phyloP scores from a whole-genome alignment of 2,113 vertebrate species.

The Nipponia nippon region DNA sequence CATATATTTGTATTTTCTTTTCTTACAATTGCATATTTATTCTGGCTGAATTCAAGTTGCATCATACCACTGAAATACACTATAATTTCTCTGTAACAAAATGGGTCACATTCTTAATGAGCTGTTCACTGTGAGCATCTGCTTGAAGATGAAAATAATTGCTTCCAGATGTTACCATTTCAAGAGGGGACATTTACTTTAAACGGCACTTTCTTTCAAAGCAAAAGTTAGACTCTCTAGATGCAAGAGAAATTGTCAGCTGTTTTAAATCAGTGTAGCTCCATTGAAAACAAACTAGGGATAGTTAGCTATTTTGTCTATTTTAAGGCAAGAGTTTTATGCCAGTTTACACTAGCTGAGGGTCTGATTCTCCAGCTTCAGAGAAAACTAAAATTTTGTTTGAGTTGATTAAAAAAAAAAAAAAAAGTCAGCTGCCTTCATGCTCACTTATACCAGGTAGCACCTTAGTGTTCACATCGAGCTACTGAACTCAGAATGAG shows the following conservation, averaged over 20 bases:
- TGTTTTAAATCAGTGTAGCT: slow-evolving; percentile 49
- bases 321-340: slow-evolving; percentile 1
- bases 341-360: neutral
- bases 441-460: neutral
- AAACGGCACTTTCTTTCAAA: slow-evolving; percentile 65
- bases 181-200: slow-evolving; percentile 49
- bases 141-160: slow-evolving; percentile 72
- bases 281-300: slow-evolving; percentile 28
- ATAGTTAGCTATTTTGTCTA: slow-evolving; percentile 3
- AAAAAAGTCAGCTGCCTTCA: neutral
- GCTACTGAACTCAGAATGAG: neutral
- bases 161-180: slow-evolving; percentile 73
- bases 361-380: neutral
- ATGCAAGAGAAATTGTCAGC: slow-evolving; percentile 27
- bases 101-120: slow-evolving; percentile 69
- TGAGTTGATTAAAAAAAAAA: neutral
- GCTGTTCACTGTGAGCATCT: slow-evolving; percentile 58
- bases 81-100: slow-evolving; percentile 71
- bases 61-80: slow-evolving; percentile 44
- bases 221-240: slow-evolving; percentile 26
- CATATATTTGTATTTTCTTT: slow-evolving; percentile 65
- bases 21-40: slow-evolving; percentile 51
- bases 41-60: slow-evolving; percentile 69
- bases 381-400: neutral
- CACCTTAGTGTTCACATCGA: neutral